Evolutionary conservation across 2,797 vertebrate species (phyloP).

Genomic region (Etheostoma nigrum): DNA sequence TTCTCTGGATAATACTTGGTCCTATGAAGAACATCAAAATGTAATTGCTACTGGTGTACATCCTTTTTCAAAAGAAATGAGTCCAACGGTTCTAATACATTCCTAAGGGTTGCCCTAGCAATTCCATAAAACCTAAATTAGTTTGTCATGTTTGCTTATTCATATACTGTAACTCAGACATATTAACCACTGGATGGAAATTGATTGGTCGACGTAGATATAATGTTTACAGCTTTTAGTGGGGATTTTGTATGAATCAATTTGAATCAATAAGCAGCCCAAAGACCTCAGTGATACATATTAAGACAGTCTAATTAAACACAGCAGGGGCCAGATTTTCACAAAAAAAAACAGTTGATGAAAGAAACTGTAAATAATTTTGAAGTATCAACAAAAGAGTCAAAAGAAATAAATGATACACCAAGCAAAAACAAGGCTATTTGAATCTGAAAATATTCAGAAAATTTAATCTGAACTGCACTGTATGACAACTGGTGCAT

Average conservation of each 20-base stretch:
- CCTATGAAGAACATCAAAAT: slow-evolving; percentile 57
- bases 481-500: slow-evolving; percentile 41
- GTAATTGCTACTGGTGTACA: slow-evolving; percentile 44
- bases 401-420: slow-evolving; percentile 52
- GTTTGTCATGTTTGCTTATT: slow-evolving; percentile 38
- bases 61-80: slow-evolving; percentile 46
- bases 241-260: too few species aligned
- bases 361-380: slow-evolving; percentile 63
- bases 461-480: slow-evolving; percentile 31
- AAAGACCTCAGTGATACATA: slow-evolving; percentile 48
- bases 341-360: slow-evolving; percentile 69
- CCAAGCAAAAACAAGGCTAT: slow-evolving; percentile 52
- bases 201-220: slow-evolving; percentile 55
- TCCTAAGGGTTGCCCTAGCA: slow-evolving; percentile 31
- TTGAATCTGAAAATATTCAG: slow-evolving; percentile 43
- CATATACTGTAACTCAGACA: slow-evolving; percentile 17
- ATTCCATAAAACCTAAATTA: slow-evolving; percentile 47
- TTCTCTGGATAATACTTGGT: slow-evolving; percentile 66
- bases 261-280: slow-evolving; percentile 56
- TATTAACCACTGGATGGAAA: slow-evolving; percentile 60
- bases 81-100: slow-evolving; percentile 25
- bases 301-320: slow-evolving; percentile 64
- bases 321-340: slow-evolving; percentile 48
- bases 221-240: slow-evolving; percentile 33
- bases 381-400: slow-evolving; percentile 50